A percentile compares a stretch with the other conserved stretches of the same genome.
These are phyloP conservation scores for Macaca mulatta DNA, from an alignment of 2,113 vertebrate genomes.

Conservation along the genomic window DNA sequence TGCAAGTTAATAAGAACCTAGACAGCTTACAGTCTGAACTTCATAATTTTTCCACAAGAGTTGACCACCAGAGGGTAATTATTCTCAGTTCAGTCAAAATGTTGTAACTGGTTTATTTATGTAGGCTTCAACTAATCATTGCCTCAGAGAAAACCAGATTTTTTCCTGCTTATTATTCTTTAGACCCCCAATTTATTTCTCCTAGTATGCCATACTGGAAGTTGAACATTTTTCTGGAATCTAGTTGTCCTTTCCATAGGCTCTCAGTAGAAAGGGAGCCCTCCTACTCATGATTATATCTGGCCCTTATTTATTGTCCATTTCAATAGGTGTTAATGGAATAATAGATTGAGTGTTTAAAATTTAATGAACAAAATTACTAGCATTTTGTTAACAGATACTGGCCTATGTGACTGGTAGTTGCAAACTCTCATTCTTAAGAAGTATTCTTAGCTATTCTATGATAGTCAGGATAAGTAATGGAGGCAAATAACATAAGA, in stretches of 20 bases:
- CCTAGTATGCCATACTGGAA: neutral
- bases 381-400: neutral
- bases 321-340: slow-evolving; percentile 8
- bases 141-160: neutral
- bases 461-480: neutral
- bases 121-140: neutral
- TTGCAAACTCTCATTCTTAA: neutral
- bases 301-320: neutral
- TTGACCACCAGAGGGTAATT: neutral
- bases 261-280: neutral
- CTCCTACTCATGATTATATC: neutral
- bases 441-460: neutral
- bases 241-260: neutral
- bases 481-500: neutral
- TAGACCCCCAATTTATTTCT: neutral
- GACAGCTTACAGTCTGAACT: neutral
- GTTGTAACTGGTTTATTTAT: neutral
- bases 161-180: neutral
- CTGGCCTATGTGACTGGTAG: neutral
- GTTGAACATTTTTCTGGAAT: neutral
- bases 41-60: neutral
- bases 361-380: slow-evolving; percentile 29
- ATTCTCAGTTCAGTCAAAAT: neutral
- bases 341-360: neutral
- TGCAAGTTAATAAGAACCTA: neutral